Evolutionary conservation across 2,797 vertebrate species (phyloP).

Genomic region (Phrynocephalus guinanensis): DNA sequence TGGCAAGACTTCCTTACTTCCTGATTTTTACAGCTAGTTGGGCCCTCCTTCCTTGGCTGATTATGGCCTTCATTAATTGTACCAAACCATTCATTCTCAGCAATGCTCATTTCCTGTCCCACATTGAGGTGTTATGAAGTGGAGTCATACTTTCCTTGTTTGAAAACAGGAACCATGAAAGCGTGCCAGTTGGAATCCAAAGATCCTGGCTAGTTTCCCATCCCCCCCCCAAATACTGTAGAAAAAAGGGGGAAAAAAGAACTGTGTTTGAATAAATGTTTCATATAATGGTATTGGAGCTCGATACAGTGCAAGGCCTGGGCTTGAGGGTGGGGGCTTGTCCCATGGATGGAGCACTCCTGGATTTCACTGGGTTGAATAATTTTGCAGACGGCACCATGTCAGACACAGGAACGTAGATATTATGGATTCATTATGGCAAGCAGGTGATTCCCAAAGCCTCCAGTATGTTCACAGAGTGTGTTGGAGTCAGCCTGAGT

Average conservation of each 20-base stretch:
- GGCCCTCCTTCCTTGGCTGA: not conserved
- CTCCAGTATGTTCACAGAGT: constrained; percentile 44
- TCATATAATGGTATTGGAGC: not conserved
- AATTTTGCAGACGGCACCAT: not conserved
- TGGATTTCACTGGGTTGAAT: not conserved
- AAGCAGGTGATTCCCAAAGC: not conserved
- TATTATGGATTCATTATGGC: not conserved
- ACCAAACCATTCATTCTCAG: not conserved
- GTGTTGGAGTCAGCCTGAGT: constrained; percentile 51
- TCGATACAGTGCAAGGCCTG: not conserved
- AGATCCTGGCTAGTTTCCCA: not conserved
- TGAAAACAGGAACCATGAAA: constrained; percentile 8
- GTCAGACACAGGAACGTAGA: not conserved
- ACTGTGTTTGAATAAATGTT: not conserved
- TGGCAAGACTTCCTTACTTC: not conserved
- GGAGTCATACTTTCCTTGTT: not conserved
- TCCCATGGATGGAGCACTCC: not conserved
- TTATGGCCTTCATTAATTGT: not conserved
- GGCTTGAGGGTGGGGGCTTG: not conserved
- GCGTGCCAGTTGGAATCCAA: not conserved
- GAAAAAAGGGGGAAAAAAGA: not conserved
- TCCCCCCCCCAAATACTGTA: not conserved
- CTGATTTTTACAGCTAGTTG: not conserved
- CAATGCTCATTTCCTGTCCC: not conserved
- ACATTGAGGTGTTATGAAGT: not conserved